These are phyloP conservation scores for Leptobrachium leishanense DNA, from an alignment of 2,113 vertebrate genomes.

Conservation along the genomic window DNA sequence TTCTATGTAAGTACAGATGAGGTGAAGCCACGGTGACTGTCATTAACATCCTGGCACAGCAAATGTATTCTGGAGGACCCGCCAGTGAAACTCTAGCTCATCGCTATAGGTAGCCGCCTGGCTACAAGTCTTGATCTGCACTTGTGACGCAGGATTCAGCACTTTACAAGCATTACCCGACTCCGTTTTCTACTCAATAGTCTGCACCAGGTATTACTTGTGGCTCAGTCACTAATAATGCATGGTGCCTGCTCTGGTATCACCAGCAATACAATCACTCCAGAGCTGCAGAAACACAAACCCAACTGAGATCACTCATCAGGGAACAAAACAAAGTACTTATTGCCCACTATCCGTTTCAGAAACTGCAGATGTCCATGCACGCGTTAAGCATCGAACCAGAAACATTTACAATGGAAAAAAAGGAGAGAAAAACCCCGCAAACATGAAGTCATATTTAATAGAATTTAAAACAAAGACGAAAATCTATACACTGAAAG, in stretches of 20 bases:
- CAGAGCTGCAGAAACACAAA: conserved; percentile 56
- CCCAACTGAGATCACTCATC: conserved; percentile 56
- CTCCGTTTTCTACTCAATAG: conserved; percentile 40
- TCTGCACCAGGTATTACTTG: conserved; percentile 59
- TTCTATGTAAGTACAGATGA: no score
- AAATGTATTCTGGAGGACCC: no score
- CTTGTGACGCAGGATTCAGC: no score
- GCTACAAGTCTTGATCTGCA: no score
- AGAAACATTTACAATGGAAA: not conserved
- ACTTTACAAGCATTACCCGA: no score
- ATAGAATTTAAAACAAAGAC: not conserved
- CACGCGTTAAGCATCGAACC: not conserved
- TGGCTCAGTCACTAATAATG: conserved; percentile 59
- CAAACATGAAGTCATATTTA: not conserved
- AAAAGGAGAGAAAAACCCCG: not conserved
- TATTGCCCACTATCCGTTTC: not conserved
- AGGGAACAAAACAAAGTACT: not conserved
- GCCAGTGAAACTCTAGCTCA: no score
- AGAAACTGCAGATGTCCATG: not conserved
- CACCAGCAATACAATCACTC: conserved; percentile 59
- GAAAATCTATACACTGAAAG: not conserved
- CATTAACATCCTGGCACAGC: no score
- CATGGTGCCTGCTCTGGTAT: conserved; percentile 62
- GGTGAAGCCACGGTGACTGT: no score
- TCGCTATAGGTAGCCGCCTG: no score